Evolutionary conservation across 1,140 invertebrate genomes (phyloP).

Genomic region (Oncopeltus fasciatus): DNA sequence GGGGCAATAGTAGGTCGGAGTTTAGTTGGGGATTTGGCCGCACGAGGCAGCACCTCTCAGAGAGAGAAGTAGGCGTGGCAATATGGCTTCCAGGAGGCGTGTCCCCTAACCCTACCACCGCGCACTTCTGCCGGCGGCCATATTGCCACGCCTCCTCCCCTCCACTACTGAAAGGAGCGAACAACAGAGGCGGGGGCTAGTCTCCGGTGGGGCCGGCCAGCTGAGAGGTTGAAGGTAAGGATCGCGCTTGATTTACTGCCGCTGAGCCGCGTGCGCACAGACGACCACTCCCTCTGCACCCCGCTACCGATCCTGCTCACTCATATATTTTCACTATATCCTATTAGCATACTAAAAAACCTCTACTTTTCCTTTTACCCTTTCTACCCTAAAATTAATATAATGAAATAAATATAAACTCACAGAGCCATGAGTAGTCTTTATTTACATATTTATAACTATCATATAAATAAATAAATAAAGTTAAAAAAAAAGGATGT

Average conservation of each 20-base stretch:
- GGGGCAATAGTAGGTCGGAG: background rate
- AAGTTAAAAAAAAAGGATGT: no score
- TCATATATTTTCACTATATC: background rate
- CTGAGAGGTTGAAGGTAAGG: no score
- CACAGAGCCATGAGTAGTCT: no score
- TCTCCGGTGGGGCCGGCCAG: background rate
- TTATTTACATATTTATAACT: no score
- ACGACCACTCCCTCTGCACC: no score
- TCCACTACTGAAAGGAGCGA: background rate
- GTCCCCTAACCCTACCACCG: background rate
- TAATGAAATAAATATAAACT: no score
- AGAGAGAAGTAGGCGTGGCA: background rate
- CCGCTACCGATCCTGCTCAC: no score
- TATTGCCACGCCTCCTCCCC: background rate
- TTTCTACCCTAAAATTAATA: no score
- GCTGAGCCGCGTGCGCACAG: background rate
- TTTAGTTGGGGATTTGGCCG: background rate
- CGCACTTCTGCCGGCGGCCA: background rate
- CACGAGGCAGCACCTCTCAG: background rate
- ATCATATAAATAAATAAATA: no score
- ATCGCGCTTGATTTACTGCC: slow-evolving; percentile 1
- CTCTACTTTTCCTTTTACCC: no score
- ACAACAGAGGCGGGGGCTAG: background rate
- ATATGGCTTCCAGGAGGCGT: background rate
- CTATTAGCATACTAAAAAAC: no score